Percentiles rank a stretch among this genome's conserved stretches.
These are phyloP conservation scores for Congeria kusceri DNA, from an alignment of 2,888 invertebrate genomes.

Conservation along the genomic window DNA sequence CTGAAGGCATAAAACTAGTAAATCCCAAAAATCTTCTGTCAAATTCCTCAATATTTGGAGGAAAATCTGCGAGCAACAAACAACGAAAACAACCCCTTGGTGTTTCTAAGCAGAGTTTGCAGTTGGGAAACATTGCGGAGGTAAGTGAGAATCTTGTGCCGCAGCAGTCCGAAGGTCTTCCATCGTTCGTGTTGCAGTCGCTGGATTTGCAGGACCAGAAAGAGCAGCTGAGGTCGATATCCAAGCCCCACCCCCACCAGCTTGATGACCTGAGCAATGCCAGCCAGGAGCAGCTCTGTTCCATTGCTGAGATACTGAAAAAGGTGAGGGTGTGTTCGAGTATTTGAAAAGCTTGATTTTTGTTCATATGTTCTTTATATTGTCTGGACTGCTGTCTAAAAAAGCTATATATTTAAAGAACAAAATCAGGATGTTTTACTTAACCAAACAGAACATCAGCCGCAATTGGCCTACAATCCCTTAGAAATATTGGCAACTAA, in stretches of 20 bases:
- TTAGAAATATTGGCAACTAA: too few relatives aligned
- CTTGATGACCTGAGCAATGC: constrained; percentile 69
- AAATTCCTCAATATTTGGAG: too few relatives aligned
- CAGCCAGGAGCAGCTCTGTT: constrained; percentile 66
- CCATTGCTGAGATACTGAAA: constrained; percentile 79
- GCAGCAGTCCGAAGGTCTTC: constrained; percentile 56
- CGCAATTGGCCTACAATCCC: too few relatives aligned
- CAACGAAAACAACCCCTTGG: too few relatives aligned
- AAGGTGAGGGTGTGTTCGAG: constrained; percentile 65
- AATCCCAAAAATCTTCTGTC: too few relatives aligned
- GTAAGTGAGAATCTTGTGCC: constrained; percentile 36
- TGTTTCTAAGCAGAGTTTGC: neutral
- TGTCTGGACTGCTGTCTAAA: too few relatives aligned
- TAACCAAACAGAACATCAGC: too few relatives aligned
- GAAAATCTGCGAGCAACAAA: too few relatives aligned
- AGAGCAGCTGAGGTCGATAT: constrained; percentile 71
- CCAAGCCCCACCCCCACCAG: constrained; percentile 74
- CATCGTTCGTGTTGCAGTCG: constrained; percentile 71
- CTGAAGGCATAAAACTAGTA: constrained; percentile 36
- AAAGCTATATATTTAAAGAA: too few relatives aligned
- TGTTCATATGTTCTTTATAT: too few relatives aligned
- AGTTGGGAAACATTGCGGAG: constrained; percentile 31
- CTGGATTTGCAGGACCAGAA: constrained; percentile 73
- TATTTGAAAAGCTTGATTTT: too few relatives aligned
- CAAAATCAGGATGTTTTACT: too few relatives aligned